phyloP scores from a whole-genome alignment of 2,113 vertebrate species.

The Tautogolabrus adspersus region DNA sequence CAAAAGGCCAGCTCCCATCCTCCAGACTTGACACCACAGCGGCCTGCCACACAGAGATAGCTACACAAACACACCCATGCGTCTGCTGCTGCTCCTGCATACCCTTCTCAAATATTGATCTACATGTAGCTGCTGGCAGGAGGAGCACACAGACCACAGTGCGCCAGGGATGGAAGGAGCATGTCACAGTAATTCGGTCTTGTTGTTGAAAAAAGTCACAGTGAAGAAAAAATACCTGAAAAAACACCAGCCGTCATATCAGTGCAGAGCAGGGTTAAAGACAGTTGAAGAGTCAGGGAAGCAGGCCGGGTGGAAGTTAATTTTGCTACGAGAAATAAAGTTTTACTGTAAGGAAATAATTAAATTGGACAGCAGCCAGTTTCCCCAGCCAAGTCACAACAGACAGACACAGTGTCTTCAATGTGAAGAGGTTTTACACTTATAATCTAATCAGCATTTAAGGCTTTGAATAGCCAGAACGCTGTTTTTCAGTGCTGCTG shows the following conservation, averaged over 20 bases:
- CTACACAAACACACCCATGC: slow-evolving; percentile 48
- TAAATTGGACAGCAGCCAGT: slow-evolving; percentile 56
- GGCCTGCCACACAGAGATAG: slow-evolving; percentile 61
- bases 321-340: slow-evolving; percentile 47
- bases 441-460: slow-evolving; percentile 32
- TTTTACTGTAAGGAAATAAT: slow-evolving; percentile 56
- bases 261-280: slow-evolving; percentile 10
- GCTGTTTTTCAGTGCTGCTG: neutral
- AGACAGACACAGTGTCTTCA: slow-evolving; percentile 21
- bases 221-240: slow-evolving; percentile 7
- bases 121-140: slow-evolving; percentile 37
- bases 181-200: slow-evolving; percentile 23
- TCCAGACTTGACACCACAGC: slow-evolving; percentile 34
- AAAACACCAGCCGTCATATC: slow-evolving; percentile 12
- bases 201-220: slow-evolving; percentile 1
- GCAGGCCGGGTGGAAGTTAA: slow-evolving; percentile 16
- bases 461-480: slow-evolving; percentile 12
- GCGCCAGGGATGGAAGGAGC: slow-evolving; percentile 3
- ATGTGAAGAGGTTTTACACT: slow-evolving; percentile 29
- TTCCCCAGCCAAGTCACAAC: slow-evolving; percentile 45
- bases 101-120: slow-evolving; percentile 76
- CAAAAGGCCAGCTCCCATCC: slow-evolving; percentile 35
- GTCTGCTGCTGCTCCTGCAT: slow-evolving; percentile 6
- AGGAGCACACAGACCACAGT: slow-evolving; percentile 3
- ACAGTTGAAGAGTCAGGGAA: slow-evolving; percentile 11